These are phyloP conservation scores for Apamea monoglypha DNA, from an alignment of 2,888 invertebrate species.

Conservation along the genomic window DNA sequence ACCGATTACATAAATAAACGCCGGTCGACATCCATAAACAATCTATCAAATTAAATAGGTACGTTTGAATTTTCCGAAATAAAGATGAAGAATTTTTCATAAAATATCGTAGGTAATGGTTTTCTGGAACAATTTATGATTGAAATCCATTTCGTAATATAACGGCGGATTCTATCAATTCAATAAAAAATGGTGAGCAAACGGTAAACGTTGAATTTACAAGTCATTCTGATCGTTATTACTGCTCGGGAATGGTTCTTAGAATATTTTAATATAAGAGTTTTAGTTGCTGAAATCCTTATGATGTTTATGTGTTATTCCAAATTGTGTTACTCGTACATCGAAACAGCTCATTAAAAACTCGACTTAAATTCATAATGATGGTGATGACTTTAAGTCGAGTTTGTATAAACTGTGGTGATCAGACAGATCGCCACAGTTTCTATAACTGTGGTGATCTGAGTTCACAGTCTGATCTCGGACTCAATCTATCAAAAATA, in stretches of 20 bases:
- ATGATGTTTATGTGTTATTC: neutral
- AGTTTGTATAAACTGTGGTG: too few relatives aligned
- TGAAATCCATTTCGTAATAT: conserved; percentile 39
- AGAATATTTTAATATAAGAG: conserved; percentile 3
- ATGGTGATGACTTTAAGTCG: too few relatives aligned
- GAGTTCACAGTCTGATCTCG: too few relatives aligned
- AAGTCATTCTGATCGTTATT: conserved; percentile 25
- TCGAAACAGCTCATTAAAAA: too few relatives aligned
- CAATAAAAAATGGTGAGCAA: conserved; percentile 26
- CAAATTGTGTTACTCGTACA: too few relatives aligned
- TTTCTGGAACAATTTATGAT: conserved; percentile 40
- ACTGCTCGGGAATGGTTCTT: neutral
- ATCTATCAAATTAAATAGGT: conserved; percentile 48
- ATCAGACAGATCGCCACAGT: too few relatives aligned
- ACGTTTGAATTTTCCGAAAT: conserved; percentile 18
- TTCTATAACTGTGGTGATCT: too few relatives aligned
- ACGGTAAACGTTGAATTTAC: conserved; percentile 32
- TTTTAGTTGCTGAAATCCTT: conserved; percentile 4
- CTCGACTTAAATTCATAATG: too few relatives aligned
- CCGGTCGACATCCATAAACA: conserved; percentile 43
- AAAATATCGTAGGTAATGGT: conserved; percentile 42
- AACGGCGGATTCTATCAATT: conserved; percentile 41
- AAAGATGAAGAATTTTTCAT: conserved; percentile 30
- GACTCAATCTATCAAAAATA: too few relatives aligned
- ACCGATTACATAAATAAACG: conserved; percentile 34